phyloP scores from a whole-genome alignment of 2,113 vertebrate genomes.

The Andinoacara biseriatus region DNA sequence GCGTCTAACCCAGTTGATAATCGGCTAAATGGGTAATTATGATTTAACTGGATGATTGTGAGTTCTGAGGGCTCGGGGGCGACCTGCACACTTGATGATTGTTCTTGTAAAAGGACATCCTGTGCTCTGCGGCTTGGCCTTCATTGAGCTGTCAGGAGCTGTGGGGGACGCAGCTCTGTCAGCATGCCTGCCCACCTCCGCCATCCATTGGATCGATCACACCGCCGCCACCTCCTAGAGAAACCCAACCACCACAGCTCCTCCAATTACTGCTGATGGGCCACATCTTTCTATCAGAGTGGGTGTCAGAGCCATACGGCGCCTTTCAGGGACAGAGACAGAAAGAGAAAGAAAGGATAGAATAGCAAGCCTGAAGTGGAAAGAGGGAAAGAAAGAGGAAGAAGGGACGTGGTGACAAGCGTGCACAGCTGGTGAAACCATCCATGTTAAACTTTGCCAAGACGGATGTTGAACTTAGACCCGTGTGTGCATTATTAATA shows the following conservation, averaged over 20 bases:
- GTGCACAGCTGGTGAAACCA: constrained; percentile 39
- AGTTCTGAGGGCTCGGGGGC: constrained; percentile 34
- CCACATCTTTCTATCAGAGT: constrained; percentile 62
- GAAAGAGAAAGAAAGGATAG: constrained; percentile 24
- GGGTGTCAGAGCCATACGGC: constrained; percentile 35
- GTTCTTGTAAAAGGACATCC: constrained; percentile 58
- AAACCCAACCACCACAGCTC: constrained; percentile 65
- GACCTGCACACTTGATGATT: constrained; percentile 48
- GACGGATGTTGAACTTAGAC: constrained; percentile 71
- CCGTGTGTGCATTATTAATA: constrained; percentile 78
- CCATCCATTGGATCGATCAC: constrained; percentile 61
- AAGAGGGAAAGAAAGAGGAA: constrained; percentile 41
- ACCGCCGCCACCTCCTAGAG: constrained; percentile 41
- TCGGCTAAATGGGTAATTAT: constrained; percentile 66
- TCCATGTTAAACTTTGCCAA: constrained; percentile 72
- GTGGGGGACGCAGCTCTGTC: constrained; percentile 52
- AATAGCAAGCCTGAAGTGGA: constrained; percentile 11
- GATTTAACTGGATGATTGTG: constrained; percentile 56
- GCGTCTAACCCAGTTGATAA: constrained; percentile 52
- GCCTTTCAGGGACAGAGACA: constrained; percentile 39
- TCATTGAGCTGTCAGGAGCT: constrained; percentile 57
- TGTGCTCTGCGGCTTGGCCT: constrained; percentile 43
- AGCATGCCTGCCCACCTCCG: constrained; percentile 49
- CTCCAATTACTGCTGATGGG: constrained; percentile 76
- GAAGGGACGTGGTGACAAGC: constrained; percentile 61